Percentiles rank a stretch among this genome's conserved stretches.
phyloP scores from a whole-genome alignment of 2,888 invertebrate species.

The Fragum whitleyi region DNA sequence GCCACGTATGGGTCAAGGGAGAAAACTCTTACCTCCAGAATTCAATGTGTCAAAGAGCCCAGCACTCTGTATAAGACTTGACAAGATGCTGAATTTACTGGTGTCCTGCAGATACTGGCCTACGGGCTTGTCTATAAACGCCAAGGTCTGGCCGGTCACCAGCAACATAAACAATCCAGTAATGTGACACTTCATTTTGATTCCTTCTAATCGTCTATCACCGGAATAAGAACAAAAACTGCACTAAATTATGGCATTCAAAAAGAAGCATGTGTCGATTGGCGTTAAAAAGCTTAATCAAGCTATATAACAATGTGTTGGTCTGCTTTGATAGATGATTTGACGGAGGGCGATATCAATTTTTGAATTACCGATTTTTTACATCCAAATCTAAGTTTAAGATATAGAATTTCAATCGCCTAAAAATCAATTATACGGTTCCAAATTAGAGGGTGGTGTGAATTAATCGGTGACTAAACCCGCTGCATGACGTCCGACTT shows the following conservation, averaged over 20 bases:
- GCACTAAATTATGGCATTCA: not conserved
- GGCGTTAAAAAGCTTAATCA: too few relatives aligned
- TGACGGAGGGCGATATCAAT: too few relatives aligned
- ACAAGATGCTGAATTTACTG: constrained; percentile 45
- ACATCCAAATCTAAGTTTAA: too few relatives aligned
- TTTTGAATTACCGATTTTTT: too few relatives aligned
- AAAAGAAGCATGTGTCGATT: not conserved
- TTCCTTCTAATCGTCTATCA: not conserved
- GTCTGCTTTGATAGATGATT: too few relatives aligned
- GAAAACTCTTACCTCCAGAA: constrained; percentile 30
- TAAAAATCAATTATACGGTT: too few relatives aligned
- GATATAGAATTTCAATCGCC: too few relatives aligned
- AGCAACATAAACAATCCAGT: not conserved
- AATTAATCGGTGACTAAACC: too few relatives aligned
- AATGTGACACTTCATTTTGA: not conserved
- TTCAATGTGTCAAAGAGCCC: constrained; percentile 32
- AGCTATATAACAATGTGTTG: too few relatives aligned
- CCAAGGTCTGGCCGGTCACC: constrained; percentile 6
- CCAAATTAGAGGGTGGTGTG: too few relatives aligned
- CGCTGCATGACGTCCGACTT: too few relatives aligned
- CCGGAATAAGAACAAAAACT: not conserved
- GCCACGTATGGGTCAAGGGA: not conserved
- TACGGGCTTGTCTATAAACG: constrained; percentile 52
- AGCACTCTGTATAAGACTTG: constrained; percentile 33
- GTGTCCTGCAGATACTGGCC: constrained; percentile 52